Percentiles rank a stretch among this genome's conserved stretches.
These are phyloP conservation scores for Eubasilissa splendida DNA, from an alignment of 2,888 invertebrate species.

Conservation along the genomic window DNA sequence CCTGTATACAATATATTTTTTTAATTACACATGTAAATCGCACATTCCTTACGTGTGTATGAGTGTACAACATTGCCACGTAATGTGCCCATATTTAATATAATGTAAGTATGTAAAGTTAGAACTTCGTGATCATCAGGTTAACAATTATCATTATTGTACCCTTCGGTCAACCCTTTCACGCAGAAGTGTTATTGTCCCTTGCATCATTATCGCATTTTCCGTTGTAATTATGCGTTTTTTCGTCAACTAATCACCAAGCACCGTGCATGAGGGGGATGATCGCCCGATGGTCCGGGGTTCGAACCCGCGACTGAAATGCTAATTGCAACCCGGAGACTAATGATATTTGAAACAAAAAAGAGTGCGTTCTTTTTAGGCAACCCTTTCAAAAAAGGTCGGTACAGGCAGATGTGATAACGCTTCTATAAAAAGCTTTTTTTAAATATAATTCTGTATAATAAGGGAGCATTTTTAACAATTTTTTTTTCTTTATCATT, in stretches of 20 bases:
- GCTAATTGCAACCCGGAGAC: conserved; percentile 51
- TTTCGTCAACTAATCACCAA: conserved; percentile 46
- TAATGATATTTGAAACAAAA: conserved; percentile 57
- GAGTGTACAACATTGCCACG: too few species aligned
- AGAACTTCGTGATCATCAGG: too few species aligned
- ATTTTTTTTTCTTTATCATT: too few species aligned
- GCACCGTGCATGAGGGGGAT: conserved; percentile 22
- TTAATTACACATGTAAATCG: too few species aligned
- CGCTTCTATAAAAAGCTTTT: not conserved
- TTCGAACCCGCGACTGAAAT: conserved; percentile 50
- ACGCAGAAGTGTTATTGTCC: conserved; percentile 21
- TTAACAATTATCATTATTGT: not conserved
- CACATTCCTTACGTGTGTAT: too few species aligned
- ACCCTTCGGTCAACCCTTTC: conserved; percentile 34
- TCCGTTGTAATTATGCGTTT: conserved; percentile 53
- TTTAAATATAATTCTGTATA: not conserved
- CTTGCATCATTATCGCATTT: conserved; percentile 50
- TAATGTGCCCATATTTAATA: too few species aligned
- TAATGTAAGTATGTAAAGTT: too few species aligned
- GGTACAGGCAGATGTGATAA: conserved; percentile 34
- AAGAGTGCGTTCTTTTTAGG: conserved; percentile 31
- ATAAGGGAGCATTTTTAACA: too few species aligned
- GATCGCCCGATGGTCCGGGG: conserved; percentile 8
- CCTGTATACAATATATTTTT: too few species aligned
- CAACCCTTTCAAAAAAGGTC: conserved; percentile 3